Conservation (phyloP, 1,140 invertebrate species). For the Temnothorax curvispinosus region DNA sequence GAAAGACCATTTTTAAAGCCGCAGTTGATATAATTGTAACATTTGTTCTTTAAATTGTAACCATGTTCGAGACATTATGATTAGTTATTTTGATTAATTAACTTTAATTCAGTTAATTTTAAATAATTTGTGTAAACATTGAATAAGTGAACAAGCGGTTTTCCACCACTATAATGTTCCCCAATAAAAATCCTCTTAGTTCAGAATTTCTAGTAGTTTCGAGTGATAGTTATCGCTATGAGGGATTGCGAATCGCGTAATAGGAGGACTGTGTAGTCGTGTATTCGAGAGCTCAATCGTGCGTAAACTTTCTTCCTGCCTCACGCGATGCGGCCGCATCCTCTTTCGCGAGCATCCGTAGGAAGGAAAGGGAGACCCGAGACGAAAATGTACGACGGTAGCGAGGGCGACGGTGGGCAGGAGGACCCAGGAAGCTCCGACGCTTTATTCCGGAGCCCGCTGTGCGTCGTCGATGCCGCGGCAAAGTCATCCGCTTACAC, state of each 20-base stretch:
- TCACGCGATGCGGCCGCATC: constrained; percentile 11
- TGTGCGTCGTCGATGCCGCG: constrained; percentile 32
- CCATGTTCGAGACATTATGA: neutral
- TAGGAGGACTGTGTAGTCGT: neutral
- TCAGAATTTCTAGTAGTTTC: neutral
- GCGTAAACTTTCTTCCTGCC: constrained; percentile 29
- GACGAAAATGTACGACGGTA: neutral
- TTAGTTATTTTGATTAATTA: neutral
- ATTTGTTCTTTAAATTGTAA: neutral
- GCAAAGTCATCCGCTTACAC: constrained; percentile 62
- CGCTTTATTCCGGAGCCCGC: constrained; percentile 42
- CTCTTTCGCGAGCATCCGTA: neutral
- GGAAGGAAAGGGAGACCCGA: neutral
- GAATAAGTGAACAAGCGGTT: neutral
- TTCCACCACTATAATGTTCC: neutral
- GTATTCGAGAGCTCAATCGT: constrained; percentile 22
- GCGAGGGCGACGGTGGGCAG: neutral
- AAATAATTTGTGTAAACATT: neutral
- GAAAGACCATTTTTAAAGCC: constrained; percentile 26
- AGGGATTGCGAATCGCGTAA: neutral
- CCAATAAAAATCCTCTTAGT: neutral
- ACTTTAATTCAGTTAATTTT: neutral
- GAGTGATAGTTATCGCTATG: constrained; percentile 10
- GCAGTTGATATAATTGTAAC: neutral
- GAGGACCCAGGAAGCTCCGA: constrained; percentile 15